Percentiles rank a stretch among this genome's conserved stretches.
Conservation (phyloP, 2,888 invertebrate species). For the Cancer borealis region DNA sequence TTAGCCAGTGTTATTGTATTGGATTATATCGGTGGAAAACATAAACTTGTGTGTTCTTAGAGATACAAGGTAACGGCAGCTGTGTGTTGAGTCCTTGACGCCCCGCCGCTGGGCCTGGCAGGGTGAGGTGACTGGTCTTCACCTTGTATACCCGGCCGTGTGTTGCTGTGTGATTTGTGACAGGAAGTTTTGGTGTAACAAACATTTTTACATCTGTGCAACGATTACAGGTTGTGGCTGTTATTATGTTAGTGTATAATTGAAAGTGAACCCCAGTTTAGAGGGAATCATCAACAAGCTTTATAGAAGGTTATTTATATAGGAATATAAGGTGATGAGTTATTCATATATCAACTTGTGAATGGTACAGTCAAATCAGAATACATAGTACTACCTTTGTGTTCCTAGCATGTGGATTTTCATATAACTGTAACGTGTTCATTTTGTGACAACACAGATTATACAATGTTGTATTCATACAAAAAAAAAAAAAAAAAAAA, state of each 20-base stretch:
- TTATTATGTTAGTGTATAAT: not conserved
- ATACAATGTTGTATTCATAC: not conserved
- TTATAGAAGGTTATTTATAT: not conserved
- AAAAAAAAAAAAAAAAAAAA: too few species aligned
- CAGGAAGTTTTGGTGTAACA: not conserved
- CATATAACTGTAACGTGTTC: not conserved
- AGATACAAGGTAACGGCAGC: not conserved
- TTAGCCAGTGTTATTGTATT: not conserved
- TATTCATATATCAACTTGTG: not conserved
- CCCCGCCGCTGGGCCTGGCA: not conserved
- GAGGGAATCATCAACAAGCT: not conserved
- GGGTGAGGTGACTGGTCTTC: not conserved
- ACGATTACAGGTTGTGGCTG: not conserved
- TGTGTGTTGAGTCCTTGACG: not conserved
- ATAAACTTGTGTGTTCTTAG: not conserved
- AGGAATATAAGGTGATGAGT: not conserved
- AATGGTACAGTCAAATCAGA: not conserved
- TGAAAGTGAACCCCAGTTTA: not conserved
- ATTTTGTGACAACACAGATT: not conserved
- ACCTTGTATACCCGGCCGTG: not conserved
- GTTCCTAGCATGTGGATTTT: not conserved
- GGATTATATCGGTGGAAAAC: not conserved
- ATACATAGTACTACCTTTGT: not conserved
- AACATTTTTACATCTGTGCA: not conserved
- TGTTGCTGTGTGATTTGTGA: not conserved